Evolutionary conservation across 2,113 vertebrate genomes (phyloP), one percentile per base, ranked within the genome.

Genomic region (Chloropsis hardwickii): DNA sequence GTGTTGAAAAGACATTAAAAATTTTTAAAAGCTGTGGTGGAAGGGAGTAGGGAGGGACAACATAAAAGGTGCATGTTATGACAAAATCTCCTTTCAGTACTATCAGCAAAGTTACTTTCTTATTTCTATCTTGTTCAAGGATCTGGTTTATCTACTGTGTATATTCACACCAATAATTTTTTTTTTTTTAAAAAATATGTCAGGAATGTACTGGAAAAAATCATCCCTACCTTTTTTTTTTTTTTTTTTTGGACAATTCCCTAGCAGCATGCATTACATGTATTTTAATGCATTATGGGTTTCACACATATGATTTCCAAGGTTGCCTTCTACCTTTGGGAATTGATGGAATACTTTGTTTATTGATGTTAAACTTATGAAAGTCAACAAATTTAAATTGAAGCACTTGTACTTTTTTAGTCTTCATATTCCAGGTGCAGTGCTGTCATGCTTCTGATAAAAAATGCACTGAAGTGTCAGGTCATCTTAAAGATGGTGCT

Each of bases 321-420:
- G 54, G 28, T 67, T 73, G 16, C 33, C 44, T 74, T 47, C 62
- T 94, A 27, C n/a, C 27, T 95, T 21, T 56, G 73, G 65, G 67
- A 94, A 80, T 5, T 81, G 76, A 74, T 90, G 35, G 50, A 86
- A n/a, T 56, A 31, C 4, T 83, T 95, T 58, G 14, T 80, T 94
- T 80, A 64, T 85, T 72, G 13, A 27, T 67, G 37, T 91, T 83
- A 85, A 91, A 61, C 33, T 89, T 88, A 80, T 58, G 87, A 70
- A 61, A 90, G 45, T 33, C 39, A 67, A 31, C 28, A 22, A 28
- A 96, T 79, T 91, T 92, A 67, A 88, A 83, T 11, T 66, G 29
- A 93, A 90, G 19, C 3, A 1, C 66, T 96, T 42, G 8, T 76
- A 78, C 64, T 33, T 81, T 86, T 85, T 54, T 48, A 20, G 48